Evolutionary conservation across 2,888 invertebrate genomes (phyloP).

Genomic region (Nomada hirtipes): DNA sequence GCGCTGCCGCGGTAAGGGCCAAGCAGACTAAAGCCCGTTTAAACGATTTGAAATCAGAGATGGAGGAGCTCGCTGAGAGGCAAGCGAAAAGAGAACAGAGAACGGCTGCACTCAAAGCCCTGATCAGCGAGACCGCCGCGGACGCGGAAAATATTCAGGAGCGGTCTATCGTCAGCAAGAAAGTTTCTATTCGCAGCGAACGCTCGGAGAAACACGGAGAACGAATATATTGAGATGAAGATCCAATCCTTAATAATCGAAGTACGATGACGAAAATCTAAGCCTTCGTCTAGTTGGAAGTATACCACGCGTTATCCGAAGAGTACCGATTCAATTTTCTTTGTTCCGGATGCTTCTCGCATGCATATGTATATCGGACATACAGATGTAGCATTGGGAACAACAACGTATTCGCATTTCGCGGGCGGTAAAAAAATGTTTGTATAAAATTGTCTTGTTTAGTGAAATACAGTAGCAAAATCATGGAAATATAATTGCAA

Average conservation of each 20-base stretch:
- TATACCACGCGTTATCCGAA: neutral
- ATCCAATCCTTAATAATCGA: neutral
- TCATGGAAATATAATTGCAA: conserved; percentile 15
- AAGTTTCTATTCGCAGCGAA: conserved; percentile 76
- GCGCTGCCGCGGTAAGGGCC: conserved; percentile 88
- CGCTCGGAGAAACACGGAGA: conserved; percentile 80
- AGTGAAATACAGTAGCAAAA: conserved; percentile 37
- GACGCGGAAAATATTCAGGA: conserved; percentile 82
- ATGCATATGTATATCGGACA: neutral
- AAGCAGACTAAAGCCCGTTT: conserved; percentile 89
- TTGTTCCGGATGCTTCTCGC: conserved; percentile 4
- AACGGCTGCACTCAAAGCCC: conserved; percentile 88
- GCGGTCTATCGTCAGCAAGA: conserved; percentile 73
- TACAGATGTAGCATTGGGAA: neutral
- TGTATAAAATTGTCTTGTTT: conserved; percentile 24
- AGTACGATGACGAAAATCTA: neutral
- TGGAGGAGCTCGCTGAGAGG: conserved; percentile 89
- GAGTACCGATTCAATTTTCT: conserved; percentile 1
- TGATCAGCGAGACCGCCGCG: conserved; percentile 87
- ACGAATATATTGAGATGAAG: too few species aligned
- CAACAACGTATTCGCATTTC: neutral
- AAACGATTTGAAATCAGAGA: conserved; percentile 90
- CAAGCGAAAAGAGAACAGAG: conserved; percentile 90
- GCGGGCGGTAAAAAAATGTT: neutral
- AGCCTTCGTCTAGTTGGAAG: conserved; percentile 8